Percentiles rank a stretch among this genome's conserved stretches.
Conservation (phyloP, 2,113 vertebrate species). For the Pelmatolapia mariae region DNA sequence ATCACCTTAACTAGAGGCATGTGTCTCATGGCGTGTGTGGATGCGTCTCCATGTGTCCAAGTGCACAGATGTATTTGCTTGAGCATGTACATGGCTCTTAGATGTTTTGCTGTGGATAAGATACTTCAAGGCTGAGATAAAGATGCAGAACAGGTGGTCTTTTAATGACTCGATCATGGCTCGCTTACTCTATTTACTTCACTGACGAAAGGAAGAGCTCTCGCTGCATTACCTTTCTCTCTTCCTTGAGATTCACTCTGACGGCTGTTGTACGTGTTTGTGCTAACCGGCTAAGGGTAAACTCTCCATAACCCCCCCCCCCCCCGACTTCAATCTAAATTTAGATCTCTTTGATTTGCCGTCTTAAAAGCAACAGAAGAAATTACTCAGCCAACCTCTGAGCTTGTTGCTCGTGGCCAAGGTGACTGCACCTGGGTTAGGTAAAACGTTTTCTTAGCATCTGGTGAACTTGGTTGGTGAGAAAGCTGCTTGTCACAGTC, state of each 20-base stretch:
- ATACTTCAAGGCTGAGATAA: slow-evolving; percentile 2
- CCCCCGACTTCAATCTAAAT: slow-evolving; percentile 35
- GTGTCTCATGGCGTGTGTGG: slow-evolving; percentile 23
- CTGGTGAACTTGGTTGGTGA: background rate
- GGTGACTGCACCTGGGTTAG: slow-evolving; percentile 45
- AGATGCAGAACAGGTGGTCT: slow-evolving; percentile 53
- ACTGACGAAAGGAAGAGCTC: background rate
- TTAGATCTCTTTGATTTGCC: slow-evolving; percentile 39
- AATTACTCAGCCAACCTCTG: slow-evolving; percentile 9
- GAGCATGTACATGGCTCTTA: background rate
- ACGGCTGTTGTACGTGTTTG: background rate
- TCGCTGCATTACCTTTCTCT: background rate
- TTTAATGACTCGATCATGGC: slow-evolving; percentile 39
- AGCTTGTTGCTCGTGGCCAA: slow-evolving; percentile 32
- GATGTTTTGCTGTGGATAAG: slow-evolving; percentile 10
- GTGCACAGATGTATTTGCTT: slow-evolving; percentile 12
- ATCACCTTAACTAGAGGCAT: slow-evolving; percentile 55
- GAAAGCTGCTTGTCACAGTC: slow-evolving; percentile 48
- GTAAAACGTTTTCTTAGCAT: slow-evolving; percentile 23
- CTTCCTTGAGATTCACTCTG: background rate
- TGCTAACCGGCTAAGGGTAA: slow-evolving; percentile 4
- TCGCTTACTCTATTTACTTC: slow-evolving; percentile 8
- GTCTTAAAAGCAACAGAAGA: background rate
- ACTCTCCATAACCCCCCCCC: background rate
- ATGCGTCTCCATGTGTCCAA: background rate